These are phyloP conservation scores for Hecatera dysodea DNA, from an alignment of 2,888 invertebrate species.

Conservation along the genomic window DNA sequence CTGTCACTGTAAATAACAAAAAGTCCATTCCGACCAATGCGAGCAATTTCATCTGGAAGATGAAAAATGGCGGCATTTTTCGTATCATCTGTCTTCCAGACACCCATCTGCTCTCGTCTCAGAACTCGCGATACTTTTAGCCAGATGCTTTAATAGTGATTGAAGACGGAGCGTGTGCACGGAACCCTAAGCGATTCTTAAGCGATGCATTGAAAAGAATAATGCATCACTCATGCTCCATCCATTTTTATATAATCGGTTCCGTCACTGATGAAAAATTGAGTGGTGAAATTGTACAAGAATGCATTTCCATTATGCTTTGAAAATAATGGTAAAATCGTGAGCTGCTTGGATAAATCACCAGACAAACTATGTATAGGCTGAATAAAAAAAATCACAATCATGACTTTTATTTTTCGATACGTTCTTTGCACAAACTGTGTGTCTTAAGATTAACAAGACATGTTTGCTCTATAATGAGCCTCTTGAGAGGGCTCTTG, in stretches of 20 bases:
- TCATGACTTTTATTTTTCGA: no score
- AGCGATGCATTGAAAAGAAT: conserved; percentile 36
- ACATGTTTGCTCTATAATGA: not conserved
- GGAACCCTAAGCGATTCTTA: conserved; percentile 41
- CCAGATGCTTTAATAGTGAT: conserved; percentile 36
- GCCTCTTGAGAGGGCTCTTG: not conserved
- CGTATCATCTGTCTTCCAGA: conserved; percentile 44
- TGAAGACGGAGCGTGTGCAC: conserved; percentile 22
- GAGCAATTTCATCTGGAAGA: conserved; percentile 42
- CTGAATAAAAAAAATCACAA: no score
- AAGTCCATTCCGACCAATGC: conserved; percentile 3
- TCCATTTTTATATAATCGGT: conserved; percentile 13
- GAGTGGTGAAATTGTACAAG: not conserved
- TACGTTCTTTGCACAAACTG: not conserved
- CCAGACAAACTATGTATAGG: no score
- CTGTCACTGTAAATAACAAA: conserved; percentile 1
- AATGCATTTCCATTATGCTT: not conserved
- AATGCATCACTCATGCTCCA: conserved; percentile 29
- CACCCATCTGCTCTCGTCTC: conserved; percentile 40
- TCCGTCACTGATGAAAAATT: conserved; percentile 3
- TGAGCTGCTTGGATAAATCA: no score
- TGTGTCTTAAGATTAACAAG: not conserved
- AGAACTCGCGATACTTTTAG: conserved; percentile 25
- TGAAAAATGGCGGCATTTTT: conserved; percentile 43
- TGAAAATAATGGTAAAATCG: no score